Percentiles rank a stretch among this genome's conserved stretches.
Conservation (phyloP, 1,140 invertebrate species). For the Magallana ariakensis region DNA sequence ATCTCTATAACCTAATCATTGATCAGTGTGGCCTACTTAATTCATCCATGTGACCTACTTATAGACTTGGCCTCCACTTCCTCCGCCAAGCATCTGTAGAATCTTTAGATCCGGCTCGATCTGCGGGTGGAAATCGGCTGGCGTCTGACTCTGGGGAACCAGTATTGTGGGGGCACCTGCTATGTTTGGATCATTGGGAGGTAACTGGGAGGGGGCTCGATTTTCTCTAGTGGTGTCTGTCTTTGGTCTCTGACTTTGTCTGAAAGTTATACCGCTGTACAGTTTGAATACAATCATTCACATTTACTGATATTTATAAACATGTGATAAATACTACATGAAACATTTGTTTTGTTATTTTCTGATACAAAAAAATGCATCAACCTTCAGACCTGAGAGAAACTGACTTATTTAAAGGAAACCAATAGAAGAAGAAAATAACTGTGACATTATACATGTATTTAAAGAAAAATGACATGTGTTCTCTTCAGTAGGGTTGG, state of each 20-base stretch:
- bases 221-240: not conserved
- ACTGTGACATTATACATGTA: too few relatives aligned
- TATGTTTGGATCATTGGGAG: not conserved
- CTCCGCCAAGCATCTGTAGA: conserved; percentile 72
- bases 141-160: not conserved
- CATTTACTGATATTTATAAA: too few relatives aligned
- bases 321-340: too few relatives aligned
- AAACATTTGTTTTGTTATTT: too few relatives aligned
- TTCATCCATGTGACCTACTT: conserved; percentile 59
- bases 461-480: too few relatives aligned
- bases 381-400: too few relatives aligned
- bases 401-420: too few relatives aligned
- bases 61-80: conserved; percentile 78
- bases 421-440: too few relatives aligned
- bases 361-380: too few relatives aligned
- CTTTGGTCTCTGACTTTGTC: not conserved
- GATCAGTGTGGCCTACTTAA: too few relatives aligned
- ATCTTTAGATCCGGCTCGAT: conserved; percentile 70
- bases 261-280: not conserved
- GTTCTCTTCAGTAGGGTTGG: too few relatives aligned
- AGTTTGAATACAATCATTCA: not conserved
- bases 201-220: not conserved
- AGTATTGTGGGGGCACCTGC: conserved; percentile 29
- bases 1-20: too few relatives aligned
- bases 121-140: not conserved